Conservation (phyloP, 92 coral and sea anemone genomes). For the Muricea muricata region DNA sequence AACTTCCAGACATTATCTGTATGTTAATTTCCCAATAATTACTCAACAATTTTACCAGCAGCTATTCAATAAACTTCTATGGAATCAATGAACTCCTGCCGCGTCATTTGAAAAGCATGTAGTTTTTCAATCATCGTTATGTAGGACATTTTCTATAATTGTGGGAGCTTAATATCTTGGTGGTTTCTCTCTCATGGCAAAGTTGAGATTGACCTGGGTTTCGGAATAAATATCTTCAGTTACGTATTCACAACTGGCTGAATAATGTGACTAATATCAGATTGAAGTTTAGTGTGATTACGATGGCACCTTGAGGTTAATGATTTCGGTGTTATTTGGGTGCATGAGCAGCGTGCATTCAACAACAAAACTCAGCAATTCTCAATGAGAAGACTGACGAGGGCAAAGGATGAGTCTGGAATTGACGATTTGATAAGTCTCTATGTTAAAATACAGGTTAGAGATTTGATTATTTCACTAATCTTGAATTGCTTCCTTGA, state of each 20-base stretch:
- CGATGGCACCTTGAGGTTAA: background rate
- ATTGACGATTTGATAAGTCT: background rate
- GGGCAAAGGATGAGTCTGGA: background rate
- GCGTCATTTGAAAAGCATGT: background rate
- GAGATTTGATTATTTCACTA: background rate
- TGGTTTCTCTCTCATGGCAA: too few species aligned
- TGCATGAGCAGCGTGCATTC: background rate
- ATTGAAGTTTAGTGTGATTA: too few species aligned
- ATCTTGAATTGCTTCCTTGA: background rate
- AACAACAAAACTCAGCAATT: background rate
- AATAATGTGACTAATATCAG: background rate
- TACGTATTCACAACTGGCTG: background rate
- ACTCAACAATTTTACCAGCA: background rate
- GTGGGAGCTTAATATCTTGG: background rate
- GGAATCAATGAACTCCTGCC: background rate
- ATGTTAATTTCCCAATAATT: background rate
- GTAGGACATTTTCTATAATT: background rate
- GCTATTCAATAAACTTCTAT: background rate
- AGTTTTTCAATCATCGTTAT: constrained; percentile 1
- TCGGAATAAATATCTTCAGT: background rate
- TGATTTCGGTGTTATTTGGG: background rate
- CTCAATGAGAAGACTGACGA: constrained; percentile 10
- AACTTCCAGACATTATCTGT: background rate
- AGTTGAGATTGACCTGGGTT: too few species aligned
- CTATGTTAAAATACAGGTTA: constrained; percentile 7